Evolutionary conservation across 2,797 vertebrate species (phyloP).

Genomic region (Chaenodraco wilsoni): DNA sequence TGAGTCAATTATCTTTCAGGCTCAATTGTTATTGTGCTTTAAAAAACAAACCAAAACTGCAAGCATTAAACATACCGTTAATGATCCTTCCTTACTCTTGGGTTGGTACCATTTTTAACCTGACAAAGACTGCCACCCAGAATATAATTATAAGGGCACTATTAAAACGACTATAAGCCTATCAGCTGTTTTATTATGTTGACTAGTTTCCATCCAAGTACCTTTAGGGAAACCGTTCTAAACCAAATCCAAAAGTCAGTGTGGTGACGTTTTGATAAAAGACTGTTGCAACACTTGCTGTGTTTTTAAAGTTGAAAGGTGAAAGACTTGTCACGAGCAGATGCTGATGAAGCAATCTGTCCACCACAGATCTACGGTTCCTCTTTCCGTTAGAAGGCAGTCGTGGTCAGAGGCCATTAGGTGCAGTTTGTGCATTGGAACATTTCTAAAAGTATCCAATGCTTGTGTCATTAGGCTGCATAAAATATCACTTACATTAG

Average conservation of each 20-base stretch:
- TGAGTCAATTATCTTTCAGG: neutral
- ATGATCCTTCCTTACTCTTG: neutral
- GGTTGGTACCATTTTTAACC: rapidly evolving
- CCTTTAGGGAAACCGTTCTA: neutral
- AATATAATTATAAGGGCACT: neutral
- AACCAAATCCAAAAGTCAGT: neutral
- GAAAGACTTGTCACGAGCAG: neutral
- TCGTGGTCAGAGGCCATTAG: slow-evolving; percentile 16
- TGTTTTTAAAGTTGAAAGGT: neutral
- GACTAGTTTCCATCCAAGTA: neutral
- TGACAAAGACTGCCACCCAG: neutral
- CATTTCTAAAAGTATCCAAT: slow-evolving; percentile 12
- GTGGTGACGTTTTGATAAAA: neutral
- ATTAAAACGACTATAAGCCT: neutral
- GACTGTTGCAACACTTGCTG: neutral
- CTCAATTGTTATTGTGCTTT: neutral
- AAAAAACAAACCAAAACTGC: neutral
- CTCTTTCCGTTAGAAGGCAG: neutral
- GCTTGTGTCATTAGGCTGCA: slow-evolving; percentile 6
- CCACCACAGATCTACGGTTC: neutral
- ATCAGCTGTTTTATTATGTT: neutral
- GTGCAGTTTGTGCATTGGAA: slow-evolving; percentile 1
- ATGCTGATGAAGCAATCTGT: slow-evolving; percentile 7
- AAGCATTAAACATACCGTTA: neutral
- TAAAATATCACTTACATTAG: slow-evolving; percentile 24